Evolutionary conservation across 2,113 vertebrate species (phyloP), one percentile per base, ranked within the genome.

Genomic region (Pseudopipra pipra): DNA sequence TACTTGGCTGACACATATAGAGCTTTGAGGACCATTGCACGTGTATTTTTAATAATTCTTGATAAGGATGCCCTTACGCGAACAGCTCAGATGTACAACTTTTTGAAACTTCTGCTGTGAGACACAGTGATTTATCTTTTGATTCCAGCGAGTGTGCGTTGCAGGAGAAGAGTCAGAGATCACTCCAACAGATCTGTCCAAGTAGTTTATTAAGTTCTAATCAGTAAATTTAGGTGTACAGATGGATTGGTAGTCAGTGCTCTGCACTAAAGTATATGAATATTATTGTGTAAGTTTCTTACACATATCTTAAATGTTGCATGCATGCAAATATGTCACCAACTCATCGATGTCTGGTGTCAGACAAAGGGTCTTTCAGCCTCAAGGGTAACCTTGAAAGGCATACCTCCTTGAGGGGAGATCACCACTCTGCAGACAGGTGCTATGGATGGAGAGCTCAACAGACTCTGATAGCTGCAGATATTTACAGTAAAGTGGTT

Each of bases 111-210:
- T 67, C 31, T 62, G 25, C 59, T 23, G 11, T 0, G 1, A 28
- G 11, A 21, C 8, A 33, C 0, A 0, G 28, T 41, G 8, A 20
- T 75, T 85, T 43, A 5, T 30, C 37, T 80, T 78, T 80, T 54
- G 5, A 35, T 79, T 89, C 39, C 14, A 54, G 23, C 0, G 8
- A 56, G 15, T 12, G 5, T 39, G 12, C 30, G 12, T 76, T 13
- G 1, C 17, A 49, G 28, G 14, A 80, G n/a, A 44, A 65, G 44
- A 59, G 37, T 28, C 11, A 58, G 65, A 73, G 59, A 14, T 81
- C 44, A 33, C 11, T 25, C 21, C 25, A 37, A 33, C 8, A 43
- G 37, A 39, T 19, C 24, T 28, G 12, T 62, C 17, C 37, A 41
- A 39, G 37, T 28, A 51, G 37, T 55, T 70, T 41, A 19, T 12